Evolutionary conservation across 2,113 vertebrate genomes (phyloP), one percentile per base, ranked within the genome.

Genomic region (Candoia aspera): DNA sequence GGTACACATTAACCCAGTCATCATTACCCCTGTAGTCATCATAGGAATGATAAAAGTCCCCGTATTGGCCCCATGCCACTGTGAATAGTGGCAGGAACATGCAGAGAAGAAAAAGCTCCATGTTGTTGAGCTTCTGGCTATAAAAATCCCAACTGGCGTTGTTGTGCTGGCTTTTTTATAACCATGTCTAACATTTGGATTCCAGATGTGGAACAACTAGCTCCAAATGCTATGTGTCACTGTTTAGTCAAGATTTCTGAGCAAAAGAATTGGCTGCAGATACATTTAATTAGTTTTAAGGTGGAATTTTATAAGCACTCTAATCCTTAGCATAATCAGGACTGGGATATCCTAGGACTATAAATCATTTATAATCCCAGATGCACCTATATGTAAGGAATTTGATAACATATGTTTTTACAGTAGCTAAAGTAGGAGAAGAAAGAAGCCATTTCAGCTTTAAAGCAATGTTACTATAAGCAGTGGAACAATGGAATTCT

Each of bases 151-250:
- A 58, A 94, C 91, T 58, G 90, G 90, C 0, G 89, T 95, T 93
- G 95, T 96, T 94, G 97, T 93, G 93, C 97, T 91, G 97, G 94
- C 96, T 92, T 93, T 95, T 98, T 98, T 98, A 98, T 98, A 96
- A 79, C 95, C 9, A 96, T 96, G 13, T 96, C 90, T 91, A 95
- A 97, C 98, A 98, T 98, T 98, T 98, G 98, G 97, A 97, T 95
- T 97, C 98, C 99, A 99, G 99, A 99, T 99, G 99, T 99, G 98
- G 95, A 89, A 79, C 94, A 95, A 97, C 91, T 55, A 95, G 92
- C 96, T 98, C 98, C 98, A 98, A 97, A 94, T 94, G 96, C 96
- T 97, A 96, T 98, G 96, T 99, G 98, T 98, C 98, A 98, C 97
- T 96, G 94, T 95, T 96, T 95, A 95, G 59, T 92, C 95, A 96